These are phyloP conservation scores for Dendrocincla fuliginosa DNA, from an alignment of 2,797 vertebrate genomes.

Conservation along the genomic window DNA sequence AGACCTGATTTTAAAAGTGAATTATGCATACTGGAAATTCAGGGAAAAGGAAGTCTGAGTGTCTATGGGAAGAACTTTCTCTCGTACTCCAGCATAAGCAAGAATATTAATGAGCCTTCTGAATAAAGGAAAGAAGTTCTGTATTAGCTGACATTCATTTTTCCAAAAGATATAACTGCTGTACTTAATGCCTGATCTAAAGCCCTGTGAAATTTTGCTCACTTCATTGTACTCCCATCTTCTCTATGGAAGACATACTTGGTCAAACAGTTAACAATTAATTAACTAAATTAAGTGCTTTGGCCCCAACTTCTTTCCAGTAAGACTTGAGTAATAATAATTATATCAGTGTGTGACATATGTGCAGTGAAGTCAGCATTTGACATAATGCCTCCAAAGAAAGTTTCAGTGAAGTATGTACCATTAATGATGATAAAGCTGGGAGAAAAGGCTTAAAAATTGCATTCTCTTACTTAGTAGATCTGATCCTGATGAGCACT, in stretches of 20 bases:
- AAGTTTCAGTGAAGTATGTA: background rate
- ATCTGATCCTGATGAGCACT: background rate
- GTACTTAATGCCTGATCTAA: slow-evolving; percentile 34
- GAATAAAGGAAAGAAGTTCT: background rate
- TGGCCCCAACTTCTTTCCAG: slow-evolving; percentile 44
- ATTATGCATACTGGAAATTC: background rate
- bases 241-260: slow-evolving; percentile 13
- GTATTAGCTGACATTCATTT: background rate
- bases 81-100: background rate
- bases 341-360: slow-evolving; percentile 32
- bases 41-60: background rate
- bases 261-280: slow-evolving; percentile 49
- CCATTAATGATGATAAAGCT: slow-evolving; percentile 8
- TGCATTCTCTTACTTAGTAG: background rate
- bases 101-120: background rate
- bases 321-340: slow-evolving; percentile 46
- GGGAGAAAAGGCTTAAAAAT: background rate
- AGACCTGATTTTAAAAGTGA: background rate
- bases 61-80: background rate
- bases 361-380: slow-evolving; percentile 55
- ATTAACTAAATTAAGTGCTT: slow-evolving; percentile 52
- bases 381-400: slow-evolving; percentile 24
- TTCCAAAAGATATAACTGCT: background rate
- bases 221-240: slow-evolving; percentile 58
- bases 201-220: slow-evolving; percentile 26